phyloP scores from a whole-genome alignment of 1,140 invertebrate genomes.

The Drosophila santomea region DNA sequence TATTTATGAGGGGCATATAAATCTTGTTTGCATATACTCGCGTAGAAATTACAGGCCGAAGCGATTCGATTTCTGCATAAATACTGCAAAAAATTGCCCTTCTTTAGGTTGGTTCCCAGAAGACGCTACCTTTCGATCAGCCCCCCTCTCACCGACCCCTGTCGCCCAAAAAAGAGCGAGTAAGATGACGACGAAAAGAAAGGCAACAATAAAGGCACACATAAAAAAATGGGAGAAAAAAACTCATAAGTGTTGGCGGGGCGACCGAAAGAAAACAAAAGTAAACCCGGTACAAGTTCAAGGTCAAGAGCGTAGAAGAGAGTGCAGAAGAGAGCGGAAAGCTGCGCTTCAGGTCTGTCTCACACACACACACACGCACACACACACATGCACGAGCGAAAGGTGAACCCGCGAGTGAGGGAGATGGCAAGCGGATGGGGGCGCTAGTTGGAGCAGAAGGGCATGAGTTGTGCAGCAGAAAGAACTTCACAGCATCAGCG shows the following conservation, averaged over 20 bases:
- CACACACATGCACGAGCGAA: conserved; percentile 29
- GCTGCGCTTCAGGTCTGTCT: conserved; percentile 53
- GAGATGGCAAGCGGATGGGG: background rate
- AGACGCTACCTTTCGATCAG: conserved; percentile 1
- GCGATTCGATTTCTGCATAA: conserved; percentile 45
- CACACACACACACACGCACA: conserved; percentile 32
- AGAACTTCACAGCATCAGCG: conserved; percentile 42
- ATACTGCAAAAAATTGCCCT: conserved; percentile 41
- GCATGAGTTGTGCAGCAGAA: conserved; percentile 55
- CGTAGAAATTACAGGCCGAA: conserved; percentile 21
- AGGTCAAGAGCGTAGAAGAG: conserved; percentile 70
- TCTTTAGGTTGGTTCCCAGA: conserved; percentile 29
- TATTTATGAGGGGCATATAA: conserved; percentile 28
- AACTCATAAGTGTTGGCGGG: conserved; percentile 43
- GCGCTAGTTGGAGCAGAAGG: background rate
- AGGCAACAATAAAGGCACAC: conserved; percentile 41
- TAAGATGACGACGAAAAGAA: conserved; percentile 56
- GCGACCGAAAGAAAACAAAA: conserved; percentile 77
- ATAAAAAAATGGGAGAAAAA: conserved; percentile 21
- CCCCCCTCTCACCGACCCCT: background rate
- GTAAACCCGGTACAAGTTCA: conserved; percentile 80
- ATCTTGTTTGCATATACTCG: conserved; percentile 36
- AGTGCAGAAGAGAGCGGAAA: conserved; percentile 28
- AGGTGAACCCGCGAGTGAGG: conserved; percentile 28
- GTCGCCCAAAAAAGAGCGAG: background rate